These are phyloP conservation scores for Phrynocephalus vlangalii DNA, from an alignment of 2,797 vertebrate species.

Conservation along the genomic window DNA sequence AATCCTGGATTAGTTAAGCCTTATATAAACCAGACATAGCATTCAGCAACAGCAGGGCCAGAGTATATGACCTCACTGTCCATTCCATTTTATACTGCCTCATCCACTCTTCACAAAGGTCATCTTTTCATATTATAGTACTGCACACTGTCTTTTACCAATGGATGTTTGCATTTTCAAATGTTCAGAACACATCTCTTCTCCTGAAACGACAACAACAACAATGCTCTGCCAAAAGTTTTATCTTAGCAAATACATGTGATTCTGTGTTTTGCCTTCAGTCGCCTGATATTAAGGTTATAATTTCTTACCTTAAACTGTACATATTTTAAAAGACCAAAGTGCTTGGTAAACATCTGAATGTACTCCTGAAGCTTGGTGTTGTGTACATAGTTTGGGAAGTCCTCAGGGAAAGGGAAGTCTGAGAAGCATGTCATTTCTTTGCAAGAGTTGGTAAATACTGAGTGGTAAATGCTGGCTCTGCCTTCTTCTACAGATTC, in stretches of 20 bases:
- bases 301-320: conserved; percentile 79
- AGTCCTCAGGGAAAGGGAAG: conserved; percentile 85
- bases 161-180: neutral
- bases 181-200: neutral
- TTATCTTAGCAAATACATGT: neutral
- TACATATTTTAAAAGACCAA: conserved; percentile 81
- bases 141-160: neutral
- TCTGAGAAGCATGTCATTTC: conserved; percentile 91
- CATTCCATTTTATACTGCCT: neutral
- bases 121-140: neutral
- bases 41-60: neutral
- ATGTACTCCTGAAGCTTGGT: conserved; percentile 85
- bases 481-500: conserved; percentile 83
- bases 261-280: too few relatives aligned
- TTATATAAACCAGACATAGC: too few relatives aligned
- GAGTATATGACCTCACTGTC: neutral
- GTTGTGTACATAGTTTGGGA: conserved; percentile 88
- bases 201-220: neutral
- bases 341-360: conserved; percentile 79
- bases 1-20: too few relatives aligned
- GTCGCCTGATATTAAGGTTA: neutral
- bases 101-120: too few relatives aligned
- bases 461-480: conserved; percentile 88
- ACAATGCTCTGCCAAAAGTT: neutral
- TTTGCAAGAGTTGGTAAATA: conserved; percentile 91